Percentiles rank a stretch among this genome's conserved stretches.
Evolutionary conservation across 1,140 invertebrate genomes (phyloP).

Genomic region (Antheraea pernyi): DNA sequence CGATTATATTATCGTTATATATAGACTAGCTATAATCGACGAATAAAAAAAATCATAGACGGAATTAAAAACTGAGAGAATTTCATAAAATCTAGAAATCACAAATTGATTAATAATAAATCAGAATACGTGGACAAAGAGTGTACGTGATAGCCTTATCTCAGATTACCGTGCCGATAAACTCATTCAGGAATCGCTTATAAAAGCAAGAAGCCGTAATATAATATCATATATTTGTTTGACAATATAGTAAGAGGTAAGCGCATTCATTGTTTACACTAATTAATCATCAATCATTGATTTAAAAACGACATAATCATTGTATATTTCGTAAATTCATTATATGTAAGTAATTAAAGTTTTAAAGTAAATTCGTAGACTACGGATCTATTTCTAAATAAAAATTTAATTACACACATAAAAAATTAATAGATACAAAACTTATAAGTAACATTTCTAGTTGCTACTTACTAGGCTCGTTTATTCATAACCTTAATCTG

Average conservation of each 20-base stretch:
- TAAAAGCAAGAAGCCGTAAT: constrained; percentile 16
- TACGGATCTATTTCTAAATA: no score
- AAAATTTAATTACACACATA: no score
- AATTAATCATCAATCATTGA: background rate
- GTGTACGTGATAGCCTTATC: constrained; percentile 34
- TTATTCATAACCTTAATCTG: no score
- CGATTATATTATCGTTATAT: no score
- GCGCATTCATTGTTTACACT: constrained; percentile 15
- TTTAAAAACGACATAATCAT: no score
- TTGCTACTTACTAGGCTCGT: no score
- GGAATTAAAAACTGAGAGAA: background rate
- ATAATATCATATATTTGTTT: constrained; percentile 28
- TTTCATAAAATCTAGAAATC: background rate
- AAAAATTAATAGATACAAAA: no score
- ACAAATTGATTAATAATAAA: constrained; percentile 7
- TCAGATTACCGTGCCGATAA: constrained; percentile 14
- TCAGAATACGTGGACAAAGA: constrained; percentile 50
- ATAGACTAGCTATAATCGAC: no score
- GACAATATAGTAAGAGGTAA: constrained; percentile 35
- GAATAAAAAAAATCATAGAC: background rate
- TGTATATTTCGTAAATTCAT: no score
- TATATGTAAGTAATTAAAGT: no score
- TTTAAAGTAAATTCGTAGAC: no score
- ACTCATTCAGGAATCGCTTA: constrained; percentile 13
- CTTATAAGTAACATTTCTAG: no score